Conservation (phyloP, 2,888 invertebrate genomes). For the Tribolium freemani region DNA sequence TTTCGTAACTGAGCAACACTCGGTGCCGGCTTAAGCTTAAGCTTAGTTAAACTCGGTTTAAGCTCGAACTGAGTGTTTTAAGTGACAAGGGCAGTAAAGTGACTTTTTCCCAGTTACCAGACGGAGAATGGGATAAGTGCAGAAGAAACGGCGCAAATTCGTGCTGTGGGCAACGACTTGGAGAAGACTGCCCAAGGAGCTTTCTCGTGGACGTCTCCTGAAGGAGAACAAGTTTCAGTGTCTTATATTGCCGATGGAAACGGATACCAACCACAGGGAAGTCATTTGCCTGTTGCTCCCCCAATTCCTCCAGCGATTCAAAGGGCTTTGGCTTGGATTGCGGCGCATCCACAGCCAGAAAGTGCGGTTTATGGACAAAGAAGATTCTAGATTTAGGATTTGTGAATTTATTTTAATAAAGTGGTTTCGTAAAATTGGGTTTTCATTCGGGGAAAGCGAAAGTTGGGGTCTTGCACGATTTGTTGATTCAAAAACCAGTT, state of each 20-base stretch:
- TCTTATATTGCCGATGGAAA: conserved; percentile 57
- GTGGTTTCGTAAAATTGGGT: neutral
- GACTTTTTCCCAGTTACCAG: conserved; percentile 67
- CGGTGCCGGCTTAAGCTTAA: too few species aligned
- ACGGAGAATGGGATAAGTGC: conserved; percentile 72
- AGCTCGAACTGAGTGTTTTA: too few species aligned
- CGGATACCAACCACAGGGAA: conserved; percentile 56
- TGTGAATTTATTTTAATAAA: conserved; percentile 1
- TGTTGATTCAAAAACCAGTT: neutral
- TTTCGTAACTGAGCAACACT: too few species aligned
- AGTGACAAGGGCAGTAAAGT: neutral
- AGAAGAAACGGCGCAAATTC: conserved; percentile 48
- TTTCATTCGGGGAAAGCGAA: neutral
- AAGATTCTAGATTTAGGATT: conserved; percentile 3
- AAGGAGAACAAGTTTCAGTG: conserved; percentile 66
- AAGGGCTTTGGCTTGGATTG: conserved; percentile 39
- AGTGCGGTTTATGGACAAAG: neutral
- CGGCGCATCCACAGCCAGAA: conserved; percentile 11
- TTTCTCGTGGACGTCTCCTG: conserved; percentile 52
- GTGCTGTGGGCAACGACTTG: conserved; percentile 66
- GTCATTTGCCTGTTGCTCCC: conserved; percentile 63
- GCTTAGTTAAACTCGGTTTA: too few species aligned
- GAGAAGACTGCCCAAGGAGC: conserved; percentile 51
- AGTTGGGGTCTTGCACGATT: neutral
- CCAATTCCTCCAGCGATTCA: conserved; percentile 61